Conservation (phyloP, 2,113 vertebrate species). For the Ammospiza caudacuta region DNA sequence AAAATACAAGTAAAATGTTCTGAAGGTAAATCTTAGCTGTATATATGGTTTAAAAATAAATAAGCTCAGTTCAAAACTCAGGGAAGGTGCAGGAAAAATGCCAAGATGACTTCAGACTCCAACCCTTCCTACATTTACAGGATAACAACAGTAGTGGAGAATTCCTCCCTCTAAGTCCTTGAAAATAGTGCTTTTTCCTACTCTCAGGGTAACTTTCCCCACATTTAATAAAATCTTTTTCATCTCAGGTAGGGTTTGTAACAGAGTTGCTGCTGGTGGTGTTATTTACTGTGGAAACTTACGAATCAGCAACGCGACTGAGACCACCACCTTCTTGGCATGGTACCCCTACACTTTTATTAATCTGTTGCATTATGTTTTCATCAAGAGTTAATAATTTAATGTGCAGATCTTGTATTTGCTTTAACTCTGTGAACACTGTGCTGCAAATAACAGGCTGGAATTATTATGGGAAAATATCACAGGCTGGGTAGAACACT, state of each 20-base stretch:
- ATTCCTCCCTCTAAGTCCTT: not conserved
- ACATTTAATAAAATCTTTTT: not conserved
- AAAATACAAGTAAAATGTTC: not conserved
- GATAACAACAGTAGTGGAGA: not conserved
- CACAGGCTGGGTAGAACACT: not conserved
- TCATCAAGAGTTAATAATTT: not conserved
- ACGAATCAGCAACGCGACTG: not conserved
- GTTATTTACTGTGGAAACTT: not conserved
- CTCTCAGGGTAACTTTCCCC: not conserved
- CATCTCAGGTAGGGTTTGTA: not conserved
- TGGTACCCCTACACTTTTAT: not conserved
- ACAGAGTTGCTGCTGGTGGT: not conserved
- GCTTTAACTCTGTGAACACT: not conserved
- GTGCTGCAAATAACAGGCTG: not conserved
- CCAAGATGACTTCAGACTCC: not conserved
- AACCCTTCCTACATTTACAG: not conserved
- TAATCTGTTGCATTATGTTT: not conserved
- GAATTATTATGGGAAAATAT: slow-evolving; percentile 12
- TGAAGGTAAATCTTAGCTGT: not conserved
- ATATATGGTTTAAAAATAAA: not conserved
- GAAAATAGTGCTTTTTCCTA: not conserved
- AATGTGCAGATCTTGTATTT: not conserved
- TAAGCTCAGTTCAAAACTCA: not conserved
- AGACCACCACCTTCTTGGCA: not conserved
- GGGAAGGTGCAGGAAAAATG: not conserved